Evolutionary conservation across 1,140 invertebrate genomes (phyloP).

Genomic region (Drosophila micromelanica): DNA sequence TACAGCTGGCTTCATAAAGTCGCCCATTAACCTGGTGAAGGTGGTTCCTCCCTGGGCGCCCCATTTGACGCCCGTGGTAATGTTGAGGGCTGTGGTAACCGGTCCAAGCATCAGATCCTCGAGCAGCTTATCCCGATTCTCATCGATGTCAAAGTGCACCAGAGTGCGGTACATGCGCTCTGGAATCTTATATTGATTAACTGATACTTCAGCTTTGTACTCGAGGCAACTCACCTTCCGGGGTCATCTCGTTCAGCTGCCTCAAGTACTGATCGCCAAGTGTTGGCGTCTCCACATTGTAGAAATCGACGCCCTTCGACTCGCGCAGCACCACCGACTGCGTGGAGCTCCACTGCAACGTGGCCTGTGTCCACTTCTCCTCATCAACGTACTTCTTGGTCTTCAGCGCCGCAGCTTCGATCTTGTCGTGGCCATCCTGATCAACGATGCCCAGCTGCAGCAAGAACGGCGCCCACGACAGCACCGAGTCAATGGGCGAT

Average conservation of each 20-base stretch:
- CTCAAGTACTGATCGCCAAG: slow-evolving; percentile 51
- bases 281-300: slow-evolving; percentile 89
- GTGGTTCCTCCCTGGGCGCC: slow-evolving; percentile 87
- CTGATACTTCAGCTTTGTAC: neutral
- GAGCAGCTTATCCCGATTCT: slow-evolving; percentile 82
- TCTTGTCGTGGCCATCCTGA: slow-evolving; percentile 85
- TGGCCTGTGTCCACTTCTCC: slow-evolving; percentile 87
- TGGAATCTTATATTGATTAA: slow-evolving; percentile 4
- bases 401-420: slow-evolving; percentile 85
- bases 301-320: slow-evolving; percentile 90
- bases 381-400: slow-evolving; percentile 86
- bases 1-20: slow-evolving; percentile 94
- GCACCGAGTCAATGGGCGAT: slow-evolving; percentile 91
- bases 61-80: slow-evolving; percentile 88
- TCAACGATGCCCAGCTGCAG: slow-evolving; percentile 87
- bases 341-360: slow-evolving; percentile 87
- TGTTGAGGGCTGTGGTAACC: slow-evolving; percentile 87
- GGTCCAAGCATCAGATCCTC: slow-evolving; percentile 89
- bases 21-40: slow-evolving; percentile 87
- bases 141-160: slow-evolving; percentile 76
- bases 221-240: slow-evolving; percentile 34
- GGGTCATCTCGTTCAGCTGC: slow-evolving; percentile 34
- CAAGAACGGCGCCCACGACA: slow-evolving; percentile 91
- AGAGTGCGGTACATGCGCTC: slow-evolving; percentile 77
- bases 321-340: slow-evolving; percentile 86